Evolutionary conservation across 2,113 vertebrate genomes (phyloP).

Genomic region (Pagrus major): DNA sequence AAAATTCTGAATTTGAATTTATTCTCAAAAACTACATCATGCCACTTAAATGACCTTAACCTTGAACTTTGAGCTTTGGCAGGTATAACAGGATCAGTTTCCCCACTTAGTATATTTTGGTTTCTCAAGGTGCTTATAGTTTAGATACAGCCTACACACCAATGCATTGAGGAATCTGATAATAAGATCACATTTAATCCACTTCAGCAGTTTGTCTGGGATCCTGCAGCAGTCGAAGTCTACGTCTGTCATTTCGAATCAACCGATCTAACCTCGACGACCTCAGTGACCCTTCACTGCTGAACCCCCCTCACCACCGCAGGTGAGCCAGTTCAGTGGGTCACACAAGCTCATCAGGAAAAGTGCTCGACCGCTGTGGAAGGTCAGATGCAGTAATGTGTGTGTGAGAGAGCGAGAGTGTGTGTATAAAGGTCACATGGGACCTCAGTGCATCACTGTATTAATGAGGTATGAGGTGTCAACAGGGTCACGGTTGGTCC

Average conservation of each 20-base stretch:
- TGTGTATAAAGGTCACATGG: constrained; percentile 14
- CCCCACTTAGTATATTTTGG: neutral
- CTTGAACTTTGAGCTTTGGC: neutral
- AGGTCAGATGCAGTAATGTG: constrained; percentile 26
- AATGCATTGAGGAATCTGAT: neutral
- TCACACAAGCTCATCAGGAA: constrained; percentile 16
- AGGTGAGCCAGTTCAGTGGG: constrained; percentile 18
- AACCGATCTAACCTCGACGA: neutral
- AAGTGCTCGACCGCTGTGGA: neutral
- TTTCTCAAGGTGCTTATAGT: neutral
- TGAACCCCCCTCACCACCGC: neutral
- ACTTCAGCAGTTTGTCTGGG: neutral
- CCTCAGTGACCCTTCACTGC: neutral
- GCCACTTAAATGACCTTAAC: no score
- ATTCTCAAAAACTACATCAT: no score
- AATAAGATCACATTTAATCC: neutral
- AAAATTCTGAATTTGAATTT: no score
- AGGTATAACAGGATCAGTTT: neutral
- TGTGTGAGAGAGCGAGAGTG: constrained; percentile 9
- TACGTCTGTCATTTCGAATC: neutral
- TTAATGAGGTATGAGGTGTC: constrained; percentile 36
- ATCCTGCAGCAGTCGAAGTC: neutral
- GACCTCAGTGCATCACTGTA: neutral
- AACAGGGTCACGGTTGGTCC: neutral
- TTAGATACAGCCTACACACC: neutral